Evolutionary conservation across 2,113 vertebrate genomes (phyloP), one percentile per base, ranked within the genome.

Genomic region (Brachyistius frenatus): DNA sequence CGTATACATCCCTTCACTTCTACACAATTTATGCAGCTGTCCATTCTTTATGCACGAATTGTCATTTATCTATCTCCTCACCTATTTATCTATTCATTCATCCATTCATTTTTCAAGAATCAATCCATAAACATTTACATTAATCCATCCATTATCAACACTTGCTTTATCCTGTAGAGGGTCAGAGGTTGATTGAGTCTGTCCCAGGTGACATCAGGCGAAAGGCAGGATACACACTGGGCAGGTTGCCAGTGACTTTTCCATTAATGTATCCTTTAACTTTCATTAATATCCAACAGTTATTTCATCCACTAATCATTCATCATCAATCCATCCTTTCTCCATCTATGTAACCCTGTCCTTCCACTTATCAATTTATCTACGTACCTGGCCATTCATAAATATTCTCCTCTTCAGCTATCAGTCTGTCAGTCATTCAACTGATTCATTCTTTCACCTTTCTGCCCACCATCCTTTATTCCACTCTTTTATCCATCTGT

Each of bases 361-460:
- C 46, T 10, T 60, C 11, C 49, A 4, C 31, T 35, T 33, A 39
- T 53, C 47, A 11, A 52, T 50, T 33, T 14, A 54, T 67, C 23
- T 16, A 66, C 1, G 13, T 23, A 46, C 65, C 58, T 41, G 2
- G 1, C 0, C 5, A 63, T 64, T 70, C 36, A 54, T 52, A n/a
- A 41, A 5, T 23, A 55, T 37, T 39, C 13, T 37, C 41, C 47
- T 37, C 8, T 54, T 32, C 11, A 70, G 35, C n/a, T 37, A 47
- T 36, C 39, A 7, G 5, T 50, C 33, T 67, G 53, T 49, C 61
- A 62, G 30, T 54, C 32, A 66, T 33, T 63, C 4, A 0, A 36
- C 32, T 72, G 23, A 66, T 62, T 74, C 32, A 71, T 54, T 61
- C 33, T 49, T 76, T 76, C 7, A 54, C 37, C 15, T 2, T 54